Evolutionary conservation across 2,113 vertebrate genomes (phyloP), one percentile per base, ranked within the genome.

Genomic region (Burhinus oedicnemus): DNA sequence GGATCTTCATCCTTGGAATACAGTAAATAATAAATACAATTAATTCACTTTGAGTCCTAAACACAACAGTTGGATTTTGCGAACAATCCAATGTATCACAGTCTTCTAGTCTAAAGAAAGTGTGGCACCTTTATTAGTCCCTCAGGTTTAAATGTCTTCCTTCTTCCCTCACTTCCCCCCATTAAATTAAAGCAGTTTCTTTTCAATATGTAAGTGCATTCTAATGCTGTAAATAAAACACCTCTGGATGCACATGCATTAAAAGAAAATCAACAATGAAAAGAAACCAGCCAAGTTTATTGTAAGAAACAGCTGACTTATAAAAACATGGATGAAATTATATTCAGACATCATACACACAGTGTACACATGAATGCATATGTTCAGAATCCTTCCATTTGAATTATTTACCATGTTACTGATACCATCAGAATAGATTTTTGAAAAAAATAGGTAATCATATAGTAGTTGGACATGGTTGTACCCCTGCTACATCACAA

Each of bases 111-210:
- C 78, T 78, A 60, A 69, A 64, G 47, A 72, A 71, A 36, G 22
- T 5, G 3, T 78, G 13, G 30, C 26, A 75, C 15, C 32, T 13
- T 58, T 84, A 38, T 34, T 85, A 60, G 51, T 61, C 38, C 30
- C 19, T 89, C 60, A 62, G 44, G 12, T 84, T 94, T 90, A 77
- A 69, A 65, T 49, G 20, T 72, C 87, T 83, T 64, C 38, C 30
- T 71, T 81, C 32, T 71, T 82, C 26, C 20, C 6, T 55, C 38
- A 17, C 22, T 66, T 4, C 26, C 8, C 5, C 17, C 6, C 14
- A 62, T 89, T 94, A 93, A 86, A 83, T 88, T 75, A 90, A 76
- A 88, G 27, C 42, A 52, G 30, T 70, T 91, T 82, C 45, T 92
- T 89, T 90, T 72, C 54, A n/a, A 5, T 64, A 8, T 40, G 34